Base-by-base conservation (phyloP, 2,888 invertebrate genomes). In the Polia nebulosa region DNA sequence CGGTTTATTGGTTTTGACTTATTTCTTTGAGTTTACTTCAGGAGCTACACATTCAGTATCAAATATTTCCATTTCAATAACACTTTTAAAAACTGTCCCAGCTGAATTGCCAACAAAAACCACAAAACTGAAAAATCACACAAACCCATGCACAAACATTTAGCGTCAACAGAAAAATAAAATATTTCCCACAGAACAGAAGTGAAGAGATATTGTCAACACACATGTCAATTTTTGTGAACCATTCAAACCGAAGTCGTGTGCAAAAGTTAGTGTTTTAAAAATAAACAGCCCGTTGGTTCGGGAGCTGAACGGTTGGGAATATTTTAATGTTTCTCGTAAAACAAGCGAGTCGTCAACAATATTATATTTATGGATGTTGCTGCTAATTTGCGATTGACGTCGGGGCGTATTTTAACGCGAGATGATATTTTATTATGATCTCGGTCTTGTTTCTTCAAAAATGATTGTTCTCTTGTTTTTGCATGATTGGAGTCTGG, bases 201-300 rank as follows among this genome's bases (percentile, higher is more conserved):
- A 22, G 57, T 17, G 64, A 44, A 67, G 53, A 67, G 70, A 71
- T 82, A 74, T 80, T 80, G 81, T 81, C 83, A 77, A 67, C 80
- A 64, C 61, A 55, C 68, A 56, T 66, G 73, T 77, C 68, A 72
- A 76, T 81, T 76, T 82, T 78, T 78, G 76, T 72, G 76, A 61
- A 72, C 56, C 62, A 66, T 77, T 71, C 66, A 64, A 71, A 71
- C 65, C 65, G 59, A 64, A 73, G 53, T 72, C 81, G 82, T 83
- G 82, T 83, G 82, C 82, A 83, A 83, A 83, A 80, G 72, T 49
- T 77, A 78, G 81, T 68, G 75, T 66, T 79, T 67, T 76, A 83
- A 76, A 82, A 83, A 83, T 83, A 83, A 78, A 80, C 68, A 47
- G 60, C 27, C 13, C 32, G 47, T 20, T 49, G 60, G 44, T 56